These are phyloP conservation scores for Tetraneura akinire DNA, from an alignment of 1,140 invertebrate genomes.

Conservation along the genomic window DNA sequence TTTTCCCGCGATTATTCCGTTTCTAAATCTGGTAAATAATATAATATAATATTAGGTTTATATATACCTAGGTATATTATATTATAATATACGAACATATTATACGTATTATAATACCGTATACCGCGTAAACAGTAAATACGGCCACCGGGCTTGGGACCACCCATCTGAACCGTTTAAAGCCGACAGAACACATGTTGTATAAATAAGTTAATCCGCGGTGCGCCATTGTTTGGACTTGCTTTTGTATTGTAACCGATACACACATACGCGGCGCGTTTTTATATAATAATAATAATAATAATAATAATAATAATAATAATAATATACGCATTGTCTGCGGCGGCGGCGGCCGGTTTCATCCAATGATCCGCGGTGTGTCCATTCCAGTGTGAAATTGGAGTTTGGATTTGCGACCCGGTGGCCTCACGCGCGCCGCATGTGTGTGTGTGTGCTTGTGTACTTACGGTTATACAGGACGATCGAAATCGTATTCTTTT, in stretches of 20 bases:
- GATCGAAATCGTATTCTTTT: no score
- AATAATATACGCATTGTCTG: slow-evolving; percentile 25
- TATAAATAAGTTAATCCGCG: slow-evolving; percentile 51
- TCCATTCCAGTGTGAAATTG: slow-evolving; percentile 49
- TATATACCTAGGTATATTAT: background rate
- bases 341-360: slow-evolving; percentile 43
- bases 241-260: slow-evolving; percentile 47
- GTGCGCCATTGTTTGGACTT: slow-evolving; percentile 31
- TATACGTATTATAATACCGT: background rate
- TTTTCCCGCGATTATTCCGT: background rate
- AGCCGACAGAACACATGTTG: slow-evolving; percentile 50
- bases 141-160: slow-evolving; percentile 50
- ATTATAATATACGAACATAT: background rate
- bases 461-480: no score
- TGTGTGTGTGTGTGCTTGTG: background rate
- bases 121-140: background rate
- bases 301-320: no score
- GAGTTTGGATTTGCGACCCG: slow-evolving; percentile 47
- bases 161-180: slow-evolving; percentile 51
- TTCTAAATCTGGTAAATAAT: background rate
- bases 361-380: slow-evolving; percentile 49
- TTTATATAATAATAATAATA: background rate
- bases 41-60: background rate
- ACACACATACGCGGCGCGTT: slow-evolving; percentile 11
- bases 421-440: slow-evolving; percentile 8